Evolutionary conservation across 2,113 vertebrate genomes (phyloP), one percentile per base, ranked within the genome.

Genomic region (Saccopteryx bilineata): DNA sequence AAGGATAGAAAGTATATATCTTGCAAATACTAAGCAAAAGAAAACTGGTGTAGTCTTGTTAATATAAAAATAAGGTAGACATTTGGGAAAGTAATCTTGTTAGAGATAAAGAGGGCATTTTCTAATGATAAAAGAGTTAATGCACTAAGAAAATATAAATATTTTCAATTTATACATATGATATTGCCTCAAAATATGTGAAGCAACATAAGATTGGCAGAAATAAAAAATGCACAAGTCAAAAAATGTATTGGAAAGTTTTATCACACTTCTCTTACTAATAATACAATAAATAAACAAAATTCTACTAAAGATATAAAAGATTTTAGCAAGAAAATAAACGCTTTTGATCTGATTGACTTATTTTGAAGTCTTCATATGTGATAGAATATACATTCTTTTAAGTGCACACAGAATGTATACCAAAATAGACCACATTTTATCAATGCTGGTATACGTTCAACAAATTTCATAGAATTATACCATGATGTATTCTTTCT

Each of bases 281-380:
- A 83, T 72, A 39, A 74, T 28, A 58, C 10, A 75, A 58, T 15
- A 90, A 92, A 19, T 21, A 48, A n/a, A 76, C 24, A 87, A 87
- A 81, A 63, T 72, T n/a, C 24, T 7, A 68, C 1, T 78, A 87
- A 69, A 24, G 6, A n/a, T 50, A 80, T 2, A 91, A n/a, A 78
- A 69, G 31, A 87, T 71, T 85, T 85, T 63, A 80, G 33, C 39
- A 91, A 76, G 48, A 85, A 96, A 94, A 85, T 80, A 65, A 92
- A 68, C 1, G 48, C 6, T 33, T 18, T 68, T 79, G 15, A 80
- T 6, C 58, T 72, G 78, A 84, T 1, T 46, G 60, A 83, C 28
- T 84, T 71, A 72, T 46, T 82, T 87, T 72, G n/a, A 96, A 61
- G 14, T n/a, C 56, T 74, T 79, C 28, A 72, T 71, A 69, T 50